Evolutionary conservation across 2,888 invertebrate genomes (phyloP).

Genomic region (Volucella bombylans): DNA sequence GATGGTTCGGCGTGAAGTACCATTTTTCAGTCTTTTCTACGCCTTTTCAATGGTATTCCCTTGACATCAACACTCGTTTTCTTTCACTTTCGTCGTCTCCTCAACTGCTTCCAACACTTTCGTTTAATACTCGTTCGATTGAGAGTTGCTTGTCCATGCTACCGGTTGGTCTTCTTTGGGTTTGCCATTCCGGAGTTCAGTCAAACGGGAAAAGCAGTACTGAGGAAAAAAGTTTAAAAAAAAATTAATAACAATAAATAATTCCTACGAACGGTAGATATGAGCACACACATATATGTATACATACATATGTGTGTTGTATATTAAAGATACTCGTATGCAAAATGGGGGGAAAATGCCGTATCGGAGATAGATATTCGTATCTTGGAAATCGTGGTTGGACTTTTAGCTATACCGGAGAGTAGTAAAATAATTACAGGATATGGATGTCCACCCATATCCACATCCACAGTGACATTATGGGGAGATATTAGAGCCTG

Average conservation of each 20-base stretch:
- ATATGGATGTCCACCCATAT: constrained; percentile 19
- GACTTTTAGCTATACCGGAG: constrained; percentile 50
- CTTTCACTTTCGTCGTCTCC: constrained; percentile 11
- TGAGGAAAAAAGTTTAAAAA: not conserved
- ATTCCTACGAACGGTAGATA: no score
- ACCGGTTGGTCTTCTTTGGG: constrained; percentile 3
- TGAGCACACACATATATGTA: no score
- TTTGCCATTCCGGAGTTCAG: constrained; percentile 10
- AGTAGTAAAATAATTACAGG: constrained; percentile 67
- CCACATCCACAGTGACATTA: constrained; percentile 17
- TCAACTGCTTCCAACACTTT: constrained; percentile 51
- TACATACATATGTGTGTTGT: no score
- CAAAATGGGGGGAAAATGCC: no score
- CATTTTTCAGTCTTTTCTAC: constrained; percentile 40
- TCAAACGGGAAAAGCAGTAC: not conserved
- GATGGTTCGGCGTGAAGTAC: constrained; percentile 32
- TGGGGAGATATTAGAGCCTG: constrained; percentile 1
- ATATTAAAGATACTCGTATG: not conserved
- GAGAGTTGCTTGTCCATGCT: constrained; percentile 11
- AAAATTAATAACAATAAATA: constrained; percentile 17
- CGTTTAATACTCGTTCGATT: constrained; percentile 63
- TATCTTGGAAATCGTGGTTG: constrained; percentile 15
- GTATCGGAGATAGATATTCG: not conserved
- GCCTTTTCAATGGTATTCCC: constrained; percentile 52
- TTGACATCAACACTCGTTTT: constrained; percentile 43